Evolutionary conservation across 2,797 vertebrate genomes (phyloP).

Genomic region (Bovichtus diacanthus): DNA sequence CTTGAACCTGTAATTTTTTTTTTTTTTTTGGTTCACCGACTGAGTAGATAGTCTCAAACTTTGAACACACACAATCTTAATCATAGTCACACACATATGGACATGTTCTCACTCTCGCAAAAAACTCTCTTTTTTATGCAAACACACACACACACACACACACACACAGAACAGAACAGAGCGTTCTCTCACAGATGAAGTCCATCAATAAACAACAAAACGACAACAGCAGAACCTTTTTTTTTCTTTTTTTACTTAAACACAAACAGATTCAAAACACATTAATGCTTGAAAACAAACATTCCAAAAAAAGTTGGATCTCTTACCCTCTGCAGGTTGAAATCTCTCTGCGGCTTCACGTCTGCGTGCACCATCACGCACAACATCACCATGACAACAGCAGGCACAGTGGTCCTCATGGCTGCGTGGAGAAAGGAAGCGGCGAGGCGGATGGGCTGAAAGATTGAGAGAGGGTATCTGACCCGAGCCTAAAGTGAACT

Average conservation of each 20-base stretch:
- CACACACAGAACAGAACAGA: constrained; percentile 10
- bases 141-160: constrained; percentile 27
- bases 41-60: constrained; percentile 11
- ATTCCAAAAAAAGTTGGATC: neutral
- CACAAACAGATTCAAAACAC: neutral
- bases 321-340: constrained; percentile 84
- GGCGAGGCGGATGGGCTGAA: constrained; percentile 4
- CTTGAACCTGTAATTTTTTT: constrained; percentile 11
- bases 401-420: constrained; percentile 76
- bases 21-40: constrained; percentile 4
- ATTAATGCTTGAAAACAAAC: neutral
- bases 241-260: neutral
- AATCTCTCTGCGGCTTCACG: constrained; percentile 83
- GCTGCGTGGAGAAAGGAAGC: constrained; percentile 18
- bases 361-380: constrained; percentile 63
- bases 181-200: neutral
- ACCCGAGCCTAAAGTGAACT: constrained; percentile 37
- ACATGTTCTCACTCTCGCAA: neutral
- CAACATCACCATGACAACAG: constrained; percentile 72
- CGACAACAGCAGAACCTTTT: neutral
- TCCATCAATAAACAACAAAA: neutral
- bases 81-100: too few relatives aligned
- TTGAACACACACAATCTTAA: constrained; percentile 1
- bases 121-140: neutral
- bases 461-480: constrained; percentile 20